Percentiles rank a stretch among this genome's conserved stretches.
These are phyloP conservation scores for Endotricha flammealis DNA, from an alignment of 2,888 invertebrate species.

Conservation along the genomic window DNA sequence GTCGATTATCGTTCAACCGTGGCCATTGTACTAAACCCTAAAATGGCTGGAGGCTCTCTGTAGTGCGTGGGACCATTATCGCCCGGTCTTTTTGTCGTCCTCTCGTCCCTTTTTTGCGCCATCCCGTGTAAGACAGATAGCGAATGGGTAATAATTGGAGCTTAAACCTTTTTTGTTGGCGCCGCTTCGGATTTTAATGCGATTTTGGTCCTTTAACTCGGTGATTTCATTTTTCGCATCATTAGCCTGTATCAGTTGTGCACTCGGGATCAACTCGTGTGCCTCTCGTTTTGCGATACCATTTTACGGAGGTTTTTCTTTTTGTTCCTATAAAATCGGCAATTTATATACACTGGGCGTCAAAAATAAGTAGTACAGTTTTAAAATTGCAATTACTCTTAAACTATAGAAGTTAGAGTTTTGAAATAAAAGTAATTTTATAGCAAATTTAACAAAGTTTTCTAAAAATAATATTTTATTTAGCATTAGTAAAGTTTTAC, in stretches of 20 bases:
- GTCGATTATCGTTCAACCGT: conserved; percentile 55
- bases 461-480: too few species aligned
- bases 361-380: too few species aligned
- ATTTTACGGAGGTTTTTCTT: too few species aligned
- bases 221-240: conserved; percentile 52
- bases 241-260: conserved; percentile 42
- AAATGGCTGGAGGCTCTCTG: conserved; percentile 44
- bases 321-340: too few species aligned
- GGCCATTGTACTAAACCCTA: conserved; percentile 57
- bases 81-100: conserved; percentile 51
- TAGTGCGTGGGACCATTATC: conserved; percentile 59
- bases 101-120: conserved; percentile 48
- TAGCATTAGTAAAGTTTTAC: too few species aligned
- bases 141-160: conserved; percentile 68
- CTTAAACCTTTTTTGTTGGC: conserved; percentile 58
- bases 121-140: conserved; percentile 64
- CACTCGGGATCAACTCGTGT: conserved; percentile 24
- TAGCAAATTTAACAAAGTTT: too few species aligned
- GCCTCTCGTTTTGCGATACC: conserved; percentile 15
- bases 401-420: too few species aligned
- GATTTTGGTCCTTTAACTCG: conserved; percentile 38
- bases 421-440: too few species aligned
- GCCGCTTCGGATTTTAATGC: conserved; percentile 51
- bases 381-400: too few species aligned
- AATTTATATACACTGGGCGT: too few species aligned